A percentile compares a stretch with the other conserved stretches of the same genome.
These are phyloP conservation scores for cat (Felis catus) DNA, from an alignment of 2,113 vertebrate genomes.

Conservation along the genomic window F.catus_Fca126_mat1.0 CM031412.1:89777001-89777500, in stretches of 20 bases:
- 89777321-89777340: background rate
- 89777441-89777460: background rate
- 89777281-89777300: background rate
- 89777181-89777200: background rate
- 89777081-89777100: too few relatives aligned
- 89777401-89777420: background rate
- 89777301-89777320: slow-evolving; percentile 21
- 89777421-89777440: background rate
- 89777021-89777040: too few relatives aligned
- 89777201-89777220: too few relatives aligned
- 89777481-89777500: background rate
- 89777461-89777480: background rate
- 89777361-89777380: background rate
- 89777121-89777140: too few relatives aligned
- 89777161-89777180: too few relatives aligned
- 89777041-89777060: too few relatives aligned
- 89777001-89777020: too few relatives aligned
- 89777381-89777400: background rate
- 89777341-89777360: background rate
- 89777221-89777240: too few relatives aligned
- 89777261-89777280: background rate
- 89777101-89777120: too few relatives aligned
- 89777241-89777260: background rate
- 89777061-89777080: too few relatives aligned
- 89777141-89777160: too few relatives aligned